Evolutionary conservation across 2,797 vertebrate genomes (phyloP).

Genomic region (Crocodylus rhombifer): DNA sequence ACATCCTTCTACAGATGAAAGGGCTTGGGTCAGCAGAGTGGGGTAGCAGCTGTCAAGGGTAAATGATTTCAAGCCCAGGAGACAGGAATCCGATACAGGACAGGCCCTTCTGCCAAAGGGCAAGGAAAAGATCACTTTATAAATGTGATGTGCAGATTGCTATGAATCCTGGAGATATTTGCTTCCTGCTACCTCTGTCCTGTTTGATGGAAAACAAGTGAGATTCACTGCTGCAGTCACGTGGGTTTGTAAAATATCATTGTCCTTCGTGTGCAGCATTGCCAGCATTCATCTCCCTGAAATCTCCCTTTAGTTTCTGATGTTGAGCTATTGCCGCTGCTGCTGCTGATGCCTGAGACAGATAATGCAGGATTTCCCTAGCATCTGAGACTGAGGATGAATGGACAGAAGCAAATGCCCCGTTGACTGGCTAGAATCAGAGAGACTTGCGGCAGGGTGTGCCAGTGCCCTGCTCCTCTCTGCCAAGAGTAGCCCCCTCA

Average conservation of each 20-base stretch:
- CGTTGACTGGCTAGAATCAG: not conserved
- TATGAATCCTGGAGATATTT: conserved; percentile 76
- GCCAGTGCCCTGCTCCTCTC: not conserved
- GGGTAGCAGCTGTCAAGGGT: conserved; percentile 74
- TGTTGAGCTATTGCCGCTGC: conserved; percentile 65
- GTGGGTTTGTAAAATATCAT: conserved; percentile 70
- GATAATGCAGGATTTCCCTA: conserved; percentile 45
- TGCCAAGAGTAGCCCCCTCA: not conserved
- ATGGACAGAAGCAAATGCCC: not conserved
- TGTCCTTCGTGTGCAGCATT: conserved; percentile 67
- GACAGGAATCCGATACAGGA: conserved; percentile 78
- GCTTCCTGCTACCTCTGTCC: conserved; percentile 72
- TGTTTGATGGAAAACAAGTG: conserved; percentile 74
- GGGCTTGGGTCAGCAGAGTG: conserved; percentile 61
- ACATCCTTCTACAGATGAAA: conserved; percentile 40
- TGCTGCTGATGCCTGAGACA: conserved; percentile 50
- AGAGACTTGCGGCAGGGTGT: not conserved
- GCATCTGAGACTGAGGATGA: conserved; percentile 49
- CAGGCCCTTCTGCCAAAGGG: conserved; percentile 76
- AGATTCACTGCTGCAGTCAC: conserved; percentile 51
- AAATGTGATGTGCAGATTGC: conserved; percentile 77
- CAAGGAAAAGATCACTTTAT: conserved; percentile 78
- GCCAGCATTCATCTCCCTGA: conserved; percentile 58
- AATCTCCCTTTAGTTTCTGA: conserved; percentile 59
- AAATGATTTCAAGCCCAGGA: conserved; percentile 77